A percentile compares a stretch with the other conserved stretches of the same genome.
Evolutionary conservation across 2,797 vertebrate species (phyloP).

Genomic region (Mastacembelus armatus): DNA sequence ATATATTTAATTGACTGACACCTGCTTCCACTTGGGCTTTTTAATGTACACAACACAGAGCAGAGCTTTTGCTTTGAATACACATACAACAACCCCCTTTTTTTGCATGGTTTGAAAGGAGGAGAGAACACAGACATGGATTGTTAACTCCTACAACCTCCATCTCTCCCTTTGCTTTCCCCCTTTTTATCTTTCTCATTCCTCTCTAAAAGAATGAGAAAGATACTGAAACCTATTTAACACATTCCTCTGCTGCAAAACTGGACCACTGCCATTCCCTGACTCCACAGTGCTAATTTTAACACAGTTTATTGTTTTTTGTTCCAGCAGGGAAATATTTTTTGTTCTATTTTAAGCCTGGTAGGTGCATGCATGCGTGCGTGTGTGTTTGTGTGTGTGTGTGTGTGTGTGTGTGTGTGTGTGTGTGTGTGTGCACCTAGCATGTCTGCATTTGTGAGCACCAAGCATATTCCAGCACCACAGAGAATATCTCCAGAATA

Average conservation of each 20-base stretch:
- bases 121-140: slow-evolving; percentile 60
- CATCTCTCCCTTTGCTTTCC: slow-evolving; percentile 39
- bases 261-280: slow-evolving; percentile 50
- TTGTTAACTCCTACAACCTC: slow-evolving; percentile 65
- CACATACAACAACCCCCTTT: slow-evolving; percentile 66
- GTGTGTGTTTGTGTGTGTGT: slow-evolving; percentile 24
- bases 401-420: slow-evolving; percentile 38
- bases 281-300: slow-evolving; percentile 61
- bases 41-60: slow-evolving; percentile 73
- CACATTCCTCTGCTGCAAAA: slow-evolving; percentile 43
- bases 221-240: too few species aligned
- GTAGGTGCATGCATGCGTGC: slow-evolving; percentile 59
- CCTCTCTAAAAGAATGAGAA: too few species aligned
- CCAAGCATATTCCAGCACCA: slow-evolving; percentile 58
- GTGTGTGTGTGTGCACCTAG: slow-evolving; percentile 32
- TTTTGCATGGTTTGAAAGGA: slow-evolving; percentile 72
- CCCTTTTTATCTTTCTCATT: slow-evolving; percentile 19
- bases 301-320: slow-evolving; percentile 57
- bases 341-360: slow-evolving; percentile 72
- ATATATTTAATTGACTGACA: slow-evolving; percentile 80
- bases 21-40: slow-evolving; percentile 77
- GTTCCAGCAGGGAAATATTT: slow-evolving; percentile 55
- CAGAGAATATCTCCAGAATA: slow-evolving; percentile 81
- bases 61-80: slow-evolving; percentile 72
- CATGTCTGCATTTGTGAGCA: slow-evolving; percentile 67